Conservation (phyloP, 2,888 invertebrate species). For the Hypomecis punctinalis region DNA sequence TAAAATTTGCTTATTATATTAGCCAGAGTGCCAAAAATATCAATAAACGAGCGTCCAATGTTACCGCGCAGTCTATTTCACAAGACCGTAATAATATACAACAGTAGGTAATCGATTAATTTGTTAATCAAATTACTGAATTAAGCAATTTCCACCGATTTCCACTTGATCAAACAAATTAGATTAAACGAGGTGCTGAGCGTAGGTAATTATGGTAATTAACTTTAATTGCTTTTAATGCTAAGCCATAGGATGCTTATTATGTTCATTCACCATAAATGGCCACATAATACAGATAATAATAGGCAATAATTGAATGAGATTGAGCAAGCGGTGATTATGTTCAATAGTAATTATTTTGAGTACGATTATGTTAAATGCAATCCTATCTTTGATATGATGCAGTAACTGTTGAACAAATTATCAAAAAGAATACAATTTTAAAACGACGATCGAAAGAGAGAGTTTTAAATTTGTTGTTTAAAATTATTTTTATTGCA, state of each 20-base stretch:
- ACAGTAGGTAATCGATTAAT: conserved; percentile 8
- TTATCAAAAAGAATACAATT: no score
- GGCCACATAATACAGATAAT: neutral
- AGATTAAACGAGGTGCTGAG: conserved; percentile 24
- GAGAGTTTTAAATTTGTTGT: no score
- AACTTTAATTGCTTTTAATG: conserved; percentile 14
- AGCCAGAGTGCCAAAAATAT: neutral
- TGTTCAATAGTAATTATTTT: no score
- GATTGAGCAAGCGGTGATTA: no score
- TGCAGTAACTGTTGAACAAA: no score
- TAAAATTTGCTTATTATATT: no score
- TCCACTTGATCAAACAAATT: conserved; percentile 30
- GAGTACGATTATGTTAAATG: no score
- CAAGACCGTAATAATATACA: conserved; percentile 4
- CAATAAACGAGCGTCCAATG: neutral
- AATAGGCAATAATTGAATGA: no score
- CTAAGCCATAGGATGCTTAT: neutral
- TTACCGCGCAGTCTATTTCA: neutral
- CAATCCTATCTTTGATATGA: no score
- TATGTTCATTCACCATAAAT: conserved; percentile 1
- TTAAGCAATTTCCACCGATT: conserved; percentile 30
- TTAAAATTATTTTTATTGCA: no score
- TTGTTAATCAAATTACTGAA: conserved; percentile 31
- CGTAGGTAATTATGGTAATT: conserved; percentile 21
- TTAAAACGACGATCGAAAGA: no score